Percentiles rank a stretch among this genome's conserved stretches.
phyloP scores from a whole-genome alignment of 2,113 vertebrate species.

The Tyrannus savana region DNA sequence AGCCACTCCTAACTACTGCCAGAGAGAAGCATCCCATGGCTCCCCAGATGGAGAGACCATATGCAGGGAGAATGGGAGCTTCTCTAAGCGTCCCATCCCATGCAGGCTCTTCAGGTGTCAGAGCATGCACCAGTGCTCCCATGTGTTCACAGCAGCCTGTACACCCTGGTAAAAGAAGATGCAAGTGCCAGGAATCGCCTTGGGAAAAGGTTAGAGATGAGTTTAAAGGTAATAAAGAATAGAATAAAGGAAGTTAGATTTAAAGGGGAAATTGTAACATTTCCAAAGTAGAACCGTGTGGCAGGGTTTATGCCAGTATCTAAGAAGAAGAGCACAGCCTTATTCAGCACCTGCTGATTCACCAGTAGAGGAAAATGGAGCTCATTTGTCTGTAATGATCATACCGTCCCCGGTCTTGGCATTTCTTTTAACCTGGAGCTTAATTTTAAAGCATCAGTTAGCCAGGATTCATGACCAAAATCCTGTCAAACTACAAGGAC shows the following conservation, averaged over 20 bases:
- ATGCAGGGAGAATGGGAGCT: neutral
- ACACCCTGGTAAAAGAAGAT: neutral
- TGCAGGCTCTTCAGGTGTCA: neutral
- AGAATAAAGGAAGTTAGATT: neutral
- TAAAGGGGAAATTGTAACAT: neutral
- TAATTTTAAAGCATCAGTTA: neutral
- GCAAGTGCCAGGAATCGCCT: neutral
- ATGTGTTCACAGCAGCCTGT: neutral
- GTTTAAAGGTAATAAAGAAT: neutral
- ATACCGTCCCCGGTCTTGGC: neutral
- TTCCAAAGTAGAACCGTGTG: neutral
- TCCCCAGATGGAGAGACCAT: neutral
- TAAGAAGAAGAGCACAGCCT: neutral
- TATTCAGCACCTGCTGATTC: neutral
- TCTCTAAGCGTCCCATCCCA: neutral
- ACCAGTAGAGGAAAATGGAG: neutral
- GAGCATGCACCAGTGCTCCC: neutral
- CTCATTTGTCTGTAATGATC: neutral
- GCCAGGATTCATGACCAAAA: neutral
- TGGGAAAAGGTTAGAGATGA: neutral
- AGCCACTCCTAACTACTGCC: neutral
- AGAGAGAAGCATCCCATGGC: neutral
- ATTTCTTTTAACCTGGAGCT: neutral
- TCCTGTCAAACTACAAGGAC: neutral
- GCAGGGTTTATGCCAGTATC: neutral